Conservation (phyloP, 2,888 invertebrate genomes). For the Cheilosia vernalis region DNA sequence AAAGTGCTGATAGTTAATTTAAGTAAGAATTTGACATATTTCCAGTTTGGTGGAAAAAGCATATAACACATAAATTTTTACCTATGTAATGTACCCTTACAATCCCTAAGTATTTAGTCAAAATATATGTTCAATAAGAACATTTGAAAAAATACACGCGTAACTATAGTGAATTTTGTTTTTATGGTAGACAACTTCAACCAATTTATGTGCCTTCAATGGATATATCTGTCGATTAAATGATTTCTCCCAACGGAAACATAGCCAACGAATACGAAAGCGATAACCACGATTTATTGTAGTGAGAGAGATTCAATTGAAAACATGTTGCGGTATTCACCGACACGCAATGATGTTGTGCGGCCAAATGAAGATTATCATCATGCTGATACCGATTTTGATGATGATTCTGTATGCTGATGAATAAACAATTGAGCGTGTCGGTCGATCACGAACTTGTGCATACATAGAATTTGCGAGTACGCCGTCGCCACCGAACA, state of each 20-base stretch:
- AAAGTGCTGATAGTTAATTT: too few species aligned
- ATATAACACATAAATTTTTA: too few species aligned
- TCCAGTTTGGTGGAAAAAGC: too few species aligned
- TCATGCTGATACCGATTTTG: slow-evolving; percentile 58
- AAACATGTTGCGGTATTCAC: slow-evolving; percentile 71
- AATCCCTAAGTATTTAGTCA: too few species aligned
- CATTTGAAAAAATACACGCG: too few species aligned
- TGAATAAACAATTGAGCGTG: slow-evolving; percentile 71
- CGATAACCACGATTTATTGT: slow-evolving; percentile 68
- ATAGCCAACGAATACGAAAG: slow-evolving; percentile 4
- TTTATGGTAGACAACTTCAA: too few species aligned
- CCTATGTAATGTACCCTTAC: too few species aligned
- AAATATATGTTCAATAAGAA: too few species aligned
- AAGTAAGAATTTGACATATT: too few species aligned
- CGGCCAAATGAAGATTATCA: slow-evolving; percentile 41
- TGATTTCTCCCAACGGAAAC: slow-evolving; percentile 45
- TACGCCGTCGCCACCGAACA: slow-evolving; percentile 15
- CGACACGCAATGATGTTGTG: slow-evolving; percentile 9
- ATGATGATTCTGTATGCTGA: slow-evolving; percentile 58
- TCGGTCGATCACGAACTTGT: slow-evolving; percentile 72
- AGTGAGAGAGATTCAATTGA: slow-evolving; percentile 66
- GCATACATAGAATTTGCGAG: slow-evolving; percentile 36
- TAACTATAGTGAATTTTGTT: too few species aligned
- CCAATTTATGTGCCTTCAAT: too few species aligned
- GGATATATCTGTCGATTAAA: slow-evolving; percentile 43